Base-by-base conservation (phyloP, 2,888 invertebrate species). In the Selenia dentaria region DNA sequence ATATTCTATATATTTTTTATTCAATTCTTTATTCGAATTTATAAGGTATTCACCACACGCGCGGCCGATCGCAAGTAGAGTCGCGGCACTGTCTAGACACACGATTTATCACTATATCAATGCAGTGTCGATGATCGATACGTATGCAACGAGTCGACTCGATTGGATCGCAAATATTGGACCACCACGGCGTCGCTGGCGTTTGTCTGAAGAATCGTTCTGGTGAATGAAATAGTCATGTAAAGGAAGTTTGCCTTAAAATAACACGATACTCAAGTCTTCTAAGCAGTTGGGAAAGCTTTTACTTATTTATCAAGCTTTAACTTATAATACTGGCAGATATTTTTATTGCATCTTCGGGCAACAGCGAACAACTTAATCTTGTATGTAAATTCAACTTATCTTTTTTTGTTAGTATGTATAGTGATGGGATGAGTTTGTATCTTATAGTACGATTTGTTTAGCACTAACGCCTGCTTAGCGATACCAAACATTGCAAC, bases 121-220 rank as follows among this genome's bases (percentile, higher is more conserved):
- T 36, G 24, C 29, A 35, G 48, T 55, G 41, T 48, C 41, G 45
- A 56, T 51, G 43, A 52, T 54, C 56, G 52, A 54, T 74, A 65
- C 57, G 64, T 70, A 73, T 73, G 69, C 70, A 59, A 62, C 57
- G 54, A 51, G 58, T 34, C 50, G 51, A 51, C 45, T 61, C 67
- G 48, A 70, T 70, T 56, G 64, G 51, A 57, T 27, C 61, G 70
- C 66, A 64, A 71, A 73, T 78, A 73, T 72, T 67, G 67, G 79
- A 79, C 77, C 78, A 75, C 79, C 74, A 32, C 45, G 50, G 36
- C 47, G 37, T 48, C 54, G 59, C 57, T 56, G 6, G 22, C 58
- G 60, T 59, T 60, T 37, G 57, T 38, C 45, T 55, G 49, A 49
- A 64, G 45, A 31, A 42, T 43, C 8, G 12, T 26, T 49, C 38